Percentiles rank a stretch among this genome's conserved stretches.
phyloP scores from a whole-genome alignment of 1,140 invertebrate genomes.

The Tribolium madens region DNA sequence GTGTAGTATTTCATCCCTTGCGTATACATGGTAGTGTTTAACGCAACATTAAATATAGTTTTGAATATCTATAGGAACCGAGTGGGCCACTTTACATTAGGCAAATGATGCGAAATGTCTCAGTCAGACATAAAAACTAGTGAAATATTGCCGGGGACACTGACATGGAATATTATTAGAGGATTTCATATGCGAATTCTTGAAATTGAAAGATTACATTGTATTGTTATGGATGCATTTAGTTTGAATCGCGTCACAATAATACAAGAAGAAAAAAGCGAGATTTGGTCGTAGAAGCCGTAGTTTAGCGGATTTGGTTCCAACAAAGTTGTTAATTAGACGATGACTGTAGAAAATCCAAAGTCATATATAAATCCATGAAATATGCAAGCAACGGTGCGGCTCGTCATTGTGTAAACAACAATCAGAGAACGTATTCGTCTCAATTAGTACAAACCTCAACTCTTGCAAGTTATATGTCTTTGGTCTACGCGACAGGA shows the following conservation, averaged over 20 bases:
- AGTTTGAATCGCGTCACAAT: not conserved
- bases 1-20: constrained; percentile 23
- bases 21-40: constrained; percentile 51
- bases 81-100: constrained; percentile 59
- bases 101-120: constrained; percentile 58
- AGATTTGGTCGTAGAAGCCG: no score
- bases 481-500: constrained; percentile 55
- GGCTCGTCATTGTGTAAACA: constrained; percentile 56
- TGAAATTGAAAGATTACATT: constrained; percentile 60
- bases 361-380: constrained; percentile 55
- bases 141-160: constrained; percentile 54
- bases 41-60: constrained; percentile 61
- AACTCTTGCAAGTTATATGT: constrained; percentile 55
- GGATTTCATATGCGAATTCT: constrained; percentile 56
- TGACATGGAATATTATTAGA: constrained; percentile 58
- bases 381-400: constrained; percentile 54
- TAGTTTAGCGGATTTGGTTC: no score
- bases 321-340: constrained; percentile 40
- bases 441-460: constrained; percentile 55
- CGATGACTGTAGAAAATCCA: constrained; percentile 44
- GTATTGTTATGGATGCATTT: constrained; percentile 56
- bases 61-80: constrained; percentile 57
- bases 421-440: constrained; percentile 57
- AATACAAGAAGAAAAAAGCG: no score
- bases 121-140: constrained; percentile 53